Evolutionary conservation across 2,113 vertebrate species (phyloP).

Genomic region (Cavia porcellus): DNA sequence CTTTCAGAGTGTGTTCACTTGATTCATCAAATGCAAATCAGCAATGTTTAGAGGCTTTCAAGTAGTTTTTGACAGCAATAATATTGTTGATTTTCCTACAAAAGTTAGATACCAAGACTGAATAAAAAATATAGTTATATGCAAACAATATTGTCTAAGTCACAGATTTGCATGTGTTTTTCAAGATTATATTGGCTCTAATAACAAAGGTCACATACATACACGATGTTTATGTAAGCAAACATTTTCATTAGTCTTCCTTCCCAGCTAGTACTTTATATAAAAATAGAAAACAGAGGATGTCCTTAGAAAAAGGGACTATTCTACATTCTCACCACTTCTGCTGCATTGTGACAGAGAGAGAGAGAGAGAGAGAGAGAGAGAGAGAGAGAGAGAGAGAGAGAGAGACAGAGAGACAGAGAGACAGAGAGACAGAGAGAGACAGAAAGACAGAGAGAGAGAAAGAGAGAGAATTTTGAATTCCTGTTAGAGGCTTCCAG

Average conservation of each 20-base stretch:
- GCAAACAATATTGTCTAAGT: background rate
- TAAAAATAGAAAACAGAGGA: background rate
- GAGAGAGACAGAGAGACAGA: background rate
- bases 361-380: background rate
- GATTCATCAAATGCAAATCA: conserved; percentile 58
- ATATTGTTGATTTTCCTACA: background rate
- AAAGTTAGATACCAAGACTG: conserved; percentile 42
- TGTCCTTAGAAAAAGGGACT: background rate
- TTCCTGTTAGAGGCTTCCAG: conserved; percentile 29
- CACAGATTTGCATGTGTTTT: background rate
- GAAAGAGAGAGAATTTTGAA: background rate
- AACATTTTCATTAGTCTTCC: background rate
- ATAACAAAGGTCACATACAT: background rate
- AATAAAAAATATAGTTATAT: background rate
- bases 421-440: background rate
- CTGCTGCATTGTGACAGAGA: background rate
- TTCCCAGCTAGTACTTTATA: background rate
- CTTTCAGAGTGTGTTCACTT: conserved; percentile 45
- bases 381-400: background rate
- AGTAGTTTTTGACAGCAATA: conserved; percentile 12
- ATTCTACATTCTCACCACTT: background rate
- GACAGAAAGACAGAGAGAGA: background rate
- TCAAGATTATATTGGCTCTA: background rate
- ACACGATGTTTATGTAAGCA: background rate
- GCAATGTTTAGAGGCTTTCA: background rate